Conservation (phyloP, 1,140 invertebrate genomes). For the Rhyzopertha dominica region DNA sequence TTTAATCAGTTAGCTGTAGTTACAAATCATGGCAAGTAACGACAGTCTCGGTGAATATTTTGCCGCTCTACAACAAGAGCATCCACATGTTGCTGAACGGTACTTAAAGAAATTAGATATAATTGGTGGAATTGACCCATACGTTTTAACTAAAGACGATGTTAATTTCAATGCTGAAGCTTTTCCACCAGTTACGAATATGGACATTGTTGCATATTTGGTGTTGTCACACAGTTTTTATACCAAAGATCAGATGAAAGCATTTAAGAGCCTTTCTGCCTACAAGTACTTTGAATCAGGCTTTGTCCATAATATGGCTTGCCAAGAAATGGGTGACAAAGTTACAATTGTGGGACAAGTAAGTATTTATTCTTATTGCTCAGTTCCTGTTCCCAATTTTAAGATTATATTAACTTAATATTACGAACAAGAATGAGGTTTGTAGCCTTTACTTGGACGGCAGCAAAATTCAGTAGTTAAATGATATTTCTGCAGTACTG, state of each 20-base stretch:
- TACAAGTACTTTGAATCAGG: slow-evolving; percentile 11
- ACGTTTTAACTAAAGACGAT: too few relatives aligned
- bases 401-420: too few relatives aligned
- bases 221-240: slow-evolving; percentile 8
- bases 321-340: neutral
- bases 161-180: too few relatives aligned
- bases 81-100: too few relatives aligned
- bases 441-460: neutral
- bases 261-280: slow-evolving; percentile 3
- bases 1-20: too few relatives aligned
- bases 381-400: too few relatives aligned
- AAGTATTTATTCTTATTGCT: neutral
- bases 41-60: too few relatives aligned
- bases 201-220: slow-evolving; percentile 1
- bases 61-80: too few relatives aligned
- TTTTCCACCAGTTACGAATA: slow-evolving; percentile 2
- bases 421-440: too few relatives aligned
- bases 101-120: too few relatives aligned
- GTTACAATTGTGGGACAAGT: neutral
- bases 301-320: neutral
- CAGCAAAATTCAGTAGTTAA: neutral
- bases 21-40: too few relatives aligned
- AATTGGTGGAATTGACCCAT: too few relatives aligned
- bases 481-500: neutral
- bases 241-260: slow-evolving; percentile 5